Evolutionary conservation across 2,113 vertebrate species (phyloP).

Genomic region (Siphamia tubifer): DNA sequence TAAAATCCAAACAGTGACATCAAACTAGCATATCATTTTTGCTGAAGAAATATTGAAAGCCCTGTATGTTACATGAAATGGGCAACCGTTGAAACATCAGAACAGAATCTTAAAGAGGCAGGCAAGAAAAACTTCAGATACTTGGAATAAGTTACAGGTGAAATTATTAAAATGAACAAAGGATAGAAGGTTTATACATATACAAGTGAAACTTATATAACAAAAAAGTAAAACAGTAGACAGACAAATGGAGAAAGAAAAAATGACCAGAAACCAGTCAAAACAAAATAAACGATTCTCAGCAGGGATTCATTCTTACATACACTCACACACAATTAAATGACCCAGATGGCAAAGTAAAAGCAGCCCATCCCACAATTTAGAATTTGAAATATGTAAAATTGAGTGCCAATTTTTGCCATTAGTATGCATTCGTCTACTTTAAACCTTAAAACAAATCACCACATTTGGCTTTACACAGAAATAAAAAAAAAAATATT

Average conservation of each 20-base stretch:
- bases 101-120: not conserved
- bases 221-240: conserved; percentile 11
- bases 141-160: conserved; percentile 31
- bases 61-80: conserved; percentile 7
- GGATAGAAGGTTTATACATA: not conserved
- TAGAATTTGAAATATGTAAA: conserved; percentile 56
- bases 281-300: too few species aligned
- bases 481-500: conserved; percentile 76
- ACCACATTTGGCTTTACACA: conserved; percentile 78
- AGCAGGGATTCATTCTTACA: conserved; percentile 40
- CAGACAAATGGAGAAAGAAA: not conserved
- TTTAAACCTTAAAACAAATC: conserved; percentile 73
- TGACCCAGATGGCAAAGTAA: conserved; percentile 75
- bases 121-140: not conserved
- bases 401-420: conserved; percentile 33
- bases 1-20: conserved; percentile 48
- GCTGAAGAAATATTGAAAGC: conserved; percentile 30
- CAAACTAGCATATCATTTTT: conserved; percentile 26
- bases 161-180: not conserved
- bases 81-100: not conserved
- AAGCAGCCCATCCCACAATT: conserved; percentile 39
- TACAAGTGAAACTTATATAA: too few species aligned
- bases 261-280: too few species aligned
- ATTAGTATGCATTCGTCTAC: conserved; percentile 69
- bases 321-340: conserved; percentile 4